These are phyloP conservation scores for Bucco capensis DNA, from an alignment of 2,113 vertebrate species.

Conservation along the genomic window DNA sequence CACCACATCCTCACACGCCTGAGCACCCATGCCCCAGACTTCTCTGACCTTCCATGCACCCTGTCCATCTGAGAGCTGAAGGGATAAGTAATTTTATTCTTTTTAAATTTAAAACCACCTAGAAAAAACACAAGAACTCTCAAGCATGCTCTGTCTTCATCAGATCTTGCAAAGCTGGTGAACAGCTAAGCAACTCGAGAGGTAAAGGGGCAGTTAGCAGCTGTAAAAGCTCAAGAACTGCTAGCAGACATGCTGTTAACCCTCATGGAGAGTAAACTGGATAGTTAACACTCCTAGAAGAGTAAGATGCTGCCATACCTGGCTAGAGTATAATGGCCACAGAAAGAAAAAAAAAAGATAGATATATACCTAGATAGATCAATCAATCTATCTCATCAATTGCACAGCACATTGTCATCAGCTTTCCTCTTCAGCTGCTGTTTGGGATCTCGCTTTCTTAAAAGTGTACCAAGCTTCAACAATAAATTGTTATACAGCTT, in stretches of 20 bases:
- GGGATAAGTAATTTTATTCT: not conserved
- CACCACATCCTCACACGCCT: not conserved
- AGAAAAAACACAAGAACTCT: not conserved
- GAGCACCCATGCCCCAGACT: rapidly evolving
- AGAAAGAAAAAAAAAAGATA: not conserved
- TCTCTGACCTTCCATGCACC: rapidly evolving
- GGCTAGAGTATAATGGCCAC: not conserved
- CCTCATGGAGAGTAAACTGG: not conserved
- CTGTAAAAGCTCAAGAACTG: not conserved
- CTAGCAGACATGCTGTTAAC: not conserved
- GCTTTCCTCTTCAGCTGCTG: not conserved
- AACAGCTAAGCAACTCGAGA: not conserved
- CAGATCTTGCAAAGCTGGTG: not conserved
- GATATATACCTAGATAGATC: not conserved
- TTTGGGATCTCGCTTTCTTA: not conserved
- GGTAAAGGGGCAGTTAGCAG: not conserved
- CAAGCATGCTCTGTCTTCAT: not conserved
- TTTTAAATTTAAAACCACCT: not conserved
- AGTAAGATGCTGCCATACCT: not conserved
- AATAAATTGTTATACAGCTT: not conserved
- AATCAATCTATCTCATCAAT: not conserved
- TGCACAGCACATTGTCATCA: not conserved
- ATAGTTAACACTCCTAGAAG: not conserved
- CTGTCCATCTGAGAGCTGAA: not conserved
- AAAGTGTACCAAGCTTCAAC: not conserved